These are phyloP conservation scores for Hololepta plana DNA, from an alignment of 2,888 invertebrate species.

Conservation along the genomic window DNA sequence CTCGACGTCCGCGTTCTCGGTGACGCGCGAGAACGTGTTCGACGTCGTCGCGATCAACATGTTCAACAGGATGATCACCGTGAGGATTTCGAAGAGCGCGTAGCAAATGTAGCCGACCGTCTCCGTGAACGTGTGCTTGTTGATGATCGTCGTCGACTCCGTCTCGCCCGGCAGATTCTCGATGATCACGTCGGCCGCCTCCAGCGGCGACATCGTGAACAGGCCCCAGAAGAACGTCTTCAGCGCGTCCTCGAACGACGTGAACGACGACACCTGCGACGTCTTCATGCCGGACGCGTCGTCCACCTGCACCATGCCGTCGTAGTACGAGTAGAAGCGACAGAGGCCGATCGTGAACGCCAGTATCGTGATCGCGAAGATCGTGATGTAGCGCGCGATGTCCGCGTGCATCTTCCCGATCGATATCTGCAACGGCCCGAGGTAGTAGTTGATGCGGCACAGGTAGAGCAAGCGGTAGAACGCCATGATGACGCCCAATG, in stretches of 20 bases:
- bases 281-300: constrained; percentile 37
- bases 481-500: constrained; percentile 46
- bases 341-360: constrained; percentile 42
- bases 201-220: constrained; percentile 46
- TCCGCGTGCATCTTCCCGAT: constrained; percentile 50
- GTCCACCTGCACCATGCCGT: constrained; percentile 39
- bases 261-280: constrained; percentile 35
- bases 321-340: constrained; percentile 45
- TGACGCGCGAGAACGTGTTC: constrained; percentile 52
- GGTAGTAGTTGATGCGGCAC: constrained; percentile 40
- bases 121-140: constrained; percentile 42
- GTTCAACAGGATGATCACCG: constrained; percentile 53
- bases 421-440: constrained; percentile 49
- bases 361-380: constrained; percentile 39
- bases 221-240: constrained; percentile 53
- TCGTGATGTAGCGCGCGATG: constrained; percentile 39
- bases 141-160: constrained; percentile 30
- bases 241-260: constrained; percentile 35
- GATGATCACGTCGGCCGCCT: constrained; percentile 45
- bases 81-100: constrained; percentile 49
- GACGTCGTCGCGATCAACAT: constrained; percentile 71
- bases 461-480: constrained; percentile 43
- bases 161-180: constrained; percentile 35
- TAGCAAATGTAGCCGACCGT: constrained; percentile 48
- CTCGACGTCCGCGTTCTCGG: constrained; percentile 48